A percentile compares a stretch with the other conserved stretches of the same genome.
Conservation (phyloP, 2,113 vertebrate genomes). For the Actinemys pallida region DNA sequence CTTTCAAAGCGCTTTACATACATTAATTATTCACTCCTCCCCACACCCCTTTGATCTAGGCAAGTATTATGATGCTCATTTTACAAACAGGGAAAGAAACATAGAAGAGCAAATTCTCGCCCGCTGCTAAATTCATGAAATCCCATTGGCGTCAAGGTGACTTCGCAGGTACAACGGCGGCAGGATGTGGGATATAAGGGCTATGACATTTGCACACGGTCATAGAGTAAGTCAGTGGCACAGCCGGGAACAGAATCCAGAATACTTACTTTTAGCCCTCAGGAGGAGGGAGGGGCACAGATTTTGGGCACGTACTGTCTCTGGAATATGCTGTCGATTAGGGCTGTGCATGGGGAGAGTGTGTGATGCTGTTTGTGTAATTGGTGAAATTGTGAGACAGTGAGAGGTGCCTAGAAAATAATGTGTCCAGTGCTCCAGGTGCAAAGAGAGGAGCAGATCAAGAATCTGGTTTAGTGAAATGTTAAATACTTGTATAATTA, state of each 20-base stretch:
- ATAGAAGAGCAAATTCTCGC: conserved; percentile 5
- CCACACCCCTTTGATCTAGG: conserved; percentile 62
- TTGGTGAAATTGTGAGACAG: not conserved
- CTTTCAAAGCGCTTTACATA: conserved; percentile 70
- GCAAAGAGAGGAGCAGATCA: not conserved
- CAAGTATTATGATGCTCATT: conserved; percentile 38
- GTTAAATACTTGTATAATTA: not conserved
- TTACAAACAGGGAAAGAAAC: conserved; percentile 48
- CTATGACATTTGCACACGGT: not conserved
- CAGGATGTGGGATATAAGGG: not conserved
- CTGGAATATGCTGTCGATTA: not conserved
- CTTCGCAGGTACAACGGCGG: accelerated
- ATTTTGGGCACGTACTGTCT: not conserved
- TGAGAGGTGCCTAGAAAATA: not conserved
- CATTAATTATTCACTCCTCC: conserved; percentile 68
- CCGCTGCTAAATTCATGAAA: conserved; percentile 16
- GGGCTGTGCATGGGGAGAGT: not conserved
- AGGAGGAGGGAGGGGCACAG: not conserved
- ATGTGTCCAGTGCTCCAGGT: not conserved
- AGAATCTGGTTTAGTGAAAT: not conserved
- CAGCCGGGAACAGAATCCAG: not conserved
- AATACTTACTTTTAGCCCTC: accelerated
- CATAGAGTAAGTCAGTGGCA: accelerated
- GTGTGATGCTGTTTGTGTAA: not conserved
- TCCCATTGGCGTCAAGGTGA: not conserved